Evolutionary conservation across 2,113 vertebrate species (phyloP), one percentile per base, ranked within the genome.

Genomic region (Pungitius pungitius): DNA sequence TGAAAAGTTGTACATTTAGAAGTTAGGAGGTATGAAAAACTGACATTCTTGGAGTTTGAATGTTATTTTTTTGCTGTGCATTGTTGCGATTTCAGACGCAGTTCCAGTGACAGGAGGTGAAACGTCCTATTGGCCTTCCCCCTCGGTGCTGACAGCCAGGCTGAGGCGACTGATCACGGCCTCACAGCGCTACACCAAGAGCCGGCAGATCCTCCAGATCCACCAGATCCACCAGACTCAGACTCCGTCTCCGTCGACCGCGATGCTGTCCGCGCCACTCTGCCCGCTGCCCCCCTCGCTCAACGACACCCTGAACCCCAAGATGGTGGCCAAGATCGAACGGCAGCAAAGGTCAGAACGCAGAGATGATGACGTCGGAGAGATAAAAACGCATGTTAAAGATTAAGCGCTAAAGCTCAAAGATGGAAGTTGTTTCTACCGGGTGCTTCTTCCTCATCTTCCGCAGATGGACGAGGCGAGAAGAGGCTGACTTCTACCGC

Each of bases 291-390:
- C 96, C 24, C 91, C 95, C 73, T 91, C 94, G 0, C 93, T 95
- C 66, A 94, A 94, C 33, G 95, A 97, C 86, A 91, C 93, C 40
- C 84, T 99, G 62, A 99, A 96, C 82, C 96, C 97, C 57, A 99
- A 99, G 93, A 96, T 99, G 90, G 98, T 94, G 68, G 98, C 98
- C 51, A 99, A 99, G 90, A 97, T 99, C 82, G 97, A 99, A 92
- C 95, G 96, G 33, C 98, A 98, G 47, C 98, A 99, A 90, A 96
- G 97, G 98, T 98, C 11, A 77, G 84, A 64, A 6, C 40, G 3
- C 17, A 63, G 24, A 72, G 15, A 54, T 22, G 35, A 35, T 65
- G 4, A 14, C 39, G 8, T 4, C 4, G 14, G 8, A 18, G 1
- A 20, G 13, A 55, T 63, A 18, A 22, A 37, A 67, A 54, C 11